Conservation (phyloP, 2,113 vertebrate genomes). For the Macquaria australasica region DNA sequence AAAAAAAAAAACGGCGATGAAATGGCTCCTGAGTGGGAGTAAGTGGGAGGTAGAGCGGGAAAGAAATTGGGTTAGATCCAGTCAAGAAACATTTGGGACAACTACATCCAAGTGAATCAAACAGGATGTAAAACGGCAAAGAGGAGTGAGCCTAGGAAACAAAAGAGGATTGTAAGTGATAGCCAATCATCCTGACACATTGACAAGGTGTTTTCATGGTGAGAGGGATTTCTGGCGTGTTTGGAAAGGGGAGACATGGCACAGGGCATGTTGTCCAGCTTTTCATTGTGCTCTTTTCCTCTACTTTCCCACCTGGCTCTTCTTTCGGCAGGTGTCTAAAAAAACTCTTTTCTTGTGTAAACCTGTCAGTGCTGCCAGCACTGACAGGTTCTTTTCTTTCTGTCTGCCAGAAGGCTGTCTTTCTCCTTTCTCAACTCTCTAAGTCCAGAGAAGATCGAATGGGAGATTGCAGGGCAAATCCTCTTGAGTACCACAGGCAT, state of each 20-base stretch:
- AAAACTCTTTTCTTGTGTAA: slow-evolving; percentile 20
- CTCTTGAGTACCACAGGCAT: slow-evolving; percentile 31
- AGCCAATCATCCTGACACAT: slow-evolving; percentile 1
- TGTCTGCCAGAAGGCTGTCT: slow-evolving; percentile 10
- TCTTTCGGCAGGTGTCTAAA: slow-evolving; percentile 25
- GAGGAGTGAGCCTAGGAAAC: not conserved
- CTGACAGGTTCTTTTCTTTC: slow-evolving; percentile 50
- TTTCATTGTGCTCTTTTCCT: not conserved
- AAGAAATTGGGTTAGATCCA: slow-evolving; percentile 21
- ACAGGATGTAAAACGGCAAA: not conserved
- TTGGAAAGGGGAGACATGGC: slow-evolving; percentile 15
- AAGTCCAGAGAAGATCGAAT: slow-evolving; percentile 39
- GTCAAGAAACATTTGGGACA: slow-evolving; percentile 4
- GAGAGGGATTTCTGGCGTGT: slow-evolving; percentile 6
- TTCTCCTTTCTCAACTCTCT: slow-evolving; percentile 46
- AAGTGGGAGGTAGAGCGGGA: slow-evolving; percentile 20
- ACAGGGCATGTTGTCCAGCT: slow-evolving; percentile 23
- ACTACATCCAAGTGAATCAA: slow-evolving; percentile 8
- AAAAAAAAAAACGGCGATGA: not conserved
- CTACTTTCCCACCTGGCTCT: slow-evolving; percentile 1
- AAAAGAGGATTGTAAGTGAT: not conserved
- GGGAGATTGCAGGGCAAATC: slow-evolving; percentile 36
- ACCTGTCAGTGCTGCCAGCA: not conserved
- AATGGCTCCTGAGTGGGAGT: slow-evolving; percentile 27
- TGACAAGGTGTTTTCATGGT: not conserved